Conservation (phyloP, 2,113 vertebrate genomes). For the Apus apus region DNA sequence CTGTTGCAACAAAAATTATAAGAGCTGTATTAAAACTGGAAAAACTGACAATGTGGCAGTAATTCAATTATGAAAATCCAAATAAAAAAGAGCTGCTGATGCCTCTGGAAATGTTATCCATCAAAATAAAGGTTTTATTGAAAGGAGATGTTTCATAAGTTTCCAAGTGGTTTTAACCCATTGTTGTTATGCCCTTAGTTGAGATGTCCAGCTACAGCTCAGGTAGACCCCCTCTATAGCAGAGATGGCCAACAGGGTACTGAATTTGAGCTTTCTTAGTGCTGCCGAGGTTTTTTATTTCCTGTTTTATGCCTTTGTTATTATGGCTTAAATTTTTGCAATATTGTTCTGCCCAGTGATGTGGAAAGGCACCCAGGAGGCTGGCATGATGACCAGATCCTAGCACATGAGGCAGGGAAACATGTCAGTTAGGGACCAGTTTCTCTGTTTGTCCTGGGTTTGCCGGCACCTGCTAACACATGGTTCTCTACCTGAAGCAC, state of each 20-base stretch:
- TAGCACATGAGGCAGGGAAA: neutral
- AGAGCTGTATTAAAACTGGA: neutral
- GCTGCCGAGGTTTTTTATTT: neutral
- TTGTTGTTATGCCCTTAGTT: neutral
- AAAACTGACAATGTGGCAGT: neutral
- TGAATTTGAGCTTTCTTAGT: neutral
- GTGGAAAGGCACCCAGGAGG: neutral
- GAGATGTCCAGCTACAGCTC: neutral
- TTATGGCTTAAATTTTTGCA: neutral
- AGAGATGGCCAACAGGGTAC: neutral
- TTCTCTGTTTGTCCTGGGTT: neutral
- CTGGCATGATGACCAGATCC: neutral
- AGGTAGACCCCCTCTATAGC: neutral
- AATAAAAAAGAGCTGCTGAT: neutral
- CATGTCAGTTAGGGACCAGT: accelerated
- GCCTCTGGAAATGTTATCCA: neutral
- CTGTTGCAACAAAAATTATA: neutral
- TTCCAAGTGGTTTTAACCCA: neutral
- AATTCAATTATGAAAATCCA: slow-evolving; percentile 3
- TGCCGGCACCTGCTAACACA: accelerated
- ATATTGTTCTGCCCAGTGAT: neutral
- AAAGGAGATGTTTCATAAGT: neutral
- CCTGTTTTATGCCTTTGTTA: neutral
- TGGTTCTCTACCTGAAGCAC: neutral
- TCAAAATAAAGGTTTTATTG: neutral